Evolutionary conservation across 2,888 invertebrate species (phyloP).

Genomic region (Esperia sulphurella): DNA sequence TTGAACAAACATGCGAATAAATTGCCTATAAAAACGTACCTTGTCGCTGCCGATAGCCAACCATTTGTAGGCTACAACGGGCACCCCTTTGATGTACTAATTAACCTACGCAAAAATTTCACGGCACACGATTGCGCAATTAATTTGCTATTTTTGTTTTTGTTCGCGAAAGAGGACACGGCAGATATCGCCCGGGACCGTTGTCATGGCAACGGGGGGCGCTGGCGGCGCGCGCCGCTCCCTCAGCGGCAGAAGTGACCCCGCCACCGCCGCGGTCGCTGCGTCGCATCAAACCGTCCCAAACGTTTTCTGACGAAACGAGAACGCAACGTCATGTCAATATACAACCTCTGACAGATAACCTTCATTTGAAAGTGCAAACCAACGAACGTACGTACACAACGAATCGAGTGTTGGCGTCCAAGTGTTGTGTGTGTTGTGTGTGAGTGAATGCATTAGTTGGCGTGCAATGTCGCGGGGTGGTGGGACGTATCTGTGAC

Average conservation of each 20-base stretch:
- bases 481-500: constrained; percentile 54
- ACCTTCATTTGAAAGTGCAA: constrained; percentile 21
- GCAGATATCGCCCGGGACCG: constrained; percentile 69
- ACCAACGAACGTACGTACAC: too few relatives aligned
- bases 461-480: constrained; percentile 56
- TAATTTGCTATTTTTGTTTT: constrained; percentile 77
- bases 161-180: constrained; percentile 56
- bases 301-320: constrained; percentile 49
- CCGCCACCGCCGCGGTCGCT: constrained; percentile 57
- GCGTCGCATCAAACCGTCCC: constrained; percentile 48
- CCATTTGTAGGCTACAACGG: constrained; percentile 25
- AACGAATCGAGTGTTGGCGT: constrained; percentile 36
- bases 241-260: constrained; percentile 60
- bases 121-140: constrained; percentile 69
- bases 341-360: constrained; percentile 36
- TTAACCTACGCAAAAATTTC: constrained; percentile 51
- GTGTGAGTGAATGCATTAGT: constrained; percentile 54
- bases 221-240: constrained; percentile 73
- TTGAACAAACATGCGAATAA: constrained; percentile 17
- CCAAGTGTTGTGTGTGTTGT: constrained; percentile 33
- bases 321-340: constrained; percentile 46
- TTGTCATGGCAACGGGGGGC: constrained; percentile 66
- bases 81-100: constrained; percentile 50
- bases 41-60: constrained; percentile 28
- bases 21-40: constrained; percentile 29